Evolutionary conservation across 1,140 invertebrate species (phyloP), one percentile per base, ranked within the genome.

Genomic region (Hormaphis cornu): DNA sequence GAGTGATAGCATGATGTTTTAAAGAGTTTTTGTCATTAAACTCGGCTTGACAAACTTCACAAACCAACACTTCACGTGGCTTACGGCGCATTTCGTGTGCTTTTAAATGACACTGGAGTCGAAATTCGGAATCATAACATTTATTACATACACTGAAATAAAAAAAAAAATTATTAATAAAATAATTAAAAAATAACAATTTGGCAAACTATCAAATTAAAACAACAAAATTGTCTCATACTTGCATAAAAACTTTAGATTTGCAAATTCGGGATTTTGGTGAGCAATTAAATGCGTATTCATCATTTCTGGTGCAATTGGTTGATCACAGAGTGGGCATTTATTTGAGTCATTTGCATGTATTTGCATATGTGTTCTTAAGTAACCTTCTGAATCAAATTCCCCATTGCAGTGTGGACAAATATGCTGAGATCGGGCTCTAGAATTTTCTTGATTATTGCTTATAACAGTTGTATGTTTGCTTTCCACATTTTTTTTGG

Each of bases 1-100:
- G 70, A n/a, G 70, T 63, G 3, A 71, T 71, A 20, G 48, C 56
- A 33, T 71, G 70, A 63, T 61, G 58, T 37, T 63, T 53, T n/a
- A 63, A 53, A 16, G 44, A 71, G 5, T 66, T 71, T 66, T 71
- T 71, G 14, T 53, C 59, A 10, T 53, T 52, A 42, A 71, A 71
- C 5, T 50, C n/a, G 16, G 70, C 70, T 22, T 66, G 28, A 12
- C 70, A 71, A 33, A 63, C n/a, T 24, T 71, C 35, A 54, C 70
- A 71, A 9, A 66, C 1, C 5, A 66, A 48, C 33, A 66, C 24
- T 48, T 66, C 61, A 30, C 61, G 61, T 24, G 61, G 61, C 35
- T 66, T 66, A 22, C 61, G 61, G n/a, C 61, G 12, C 61, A 66
- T 66, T 48, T 66, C 61, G 26, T 66, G 61, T 35, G 61, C 61